These are phyloP conservation scores for Thyatira batis DNA, from an alignment of 2,888 invertebrate genomes.

Conservation along the genomic window DNA sequence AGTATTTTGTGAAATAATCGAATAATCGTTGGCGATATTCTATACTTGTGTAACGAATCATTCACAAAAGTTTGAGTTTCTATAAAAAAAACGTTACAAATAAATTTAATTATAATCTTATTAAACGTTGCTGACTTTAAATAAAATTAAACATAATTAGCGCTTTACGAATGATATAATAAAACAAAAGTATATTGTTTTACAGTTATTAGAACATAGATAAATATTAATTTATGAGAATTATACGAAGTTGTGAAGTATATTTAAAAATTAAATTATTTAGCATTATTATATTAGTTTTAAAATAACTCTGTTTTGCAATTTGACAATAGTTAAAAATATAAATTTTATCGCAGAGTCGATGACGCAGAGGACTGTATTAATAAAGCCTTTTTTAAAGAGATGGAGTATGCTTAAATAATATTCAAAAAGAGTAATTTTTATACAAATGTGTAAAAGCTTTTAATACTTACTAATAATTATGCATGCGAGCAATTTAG, in stretches of 20 bases:
- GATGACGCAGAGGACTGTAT: conserved; percentile 31
- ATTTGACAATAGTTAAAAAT: conserved; percentile 53
- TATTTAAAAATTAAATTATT: background rate
- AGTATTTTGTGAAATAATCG: background rate
- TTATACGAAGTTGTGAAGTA: background rate
- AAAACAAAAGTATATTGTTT: background rate
- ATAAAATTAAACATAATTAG: background rate
- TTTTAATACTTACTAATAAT: conserved; percentile 20
- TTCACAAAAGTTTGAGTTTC: background rate
- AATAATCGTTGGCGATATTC: background rate
- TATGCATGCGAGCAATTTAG: conserved; percentile 31
- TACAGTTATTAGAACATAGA: background rate
- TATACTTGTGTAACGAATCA: background rate
- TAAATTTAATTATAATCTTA: no score
- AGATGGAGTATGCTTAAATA: conserved; percentile 27
- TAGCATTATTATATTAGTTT: conserved; percentile 19
- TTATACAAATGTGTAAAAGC: conserved; percentile 34
- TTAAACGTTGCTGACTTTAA: background rate
- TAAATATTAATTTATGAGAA: background rate
- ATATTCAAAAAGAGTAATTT: conserved; percentile 30
- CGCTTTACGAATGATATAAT: background rate
- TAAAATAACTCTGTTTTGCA: conserved; percentile 41
- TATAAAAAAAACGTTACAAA: no score
- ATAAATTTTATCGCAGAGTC: conserved; percentile 24
- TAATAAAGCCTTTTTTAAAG: conserved; percentile 26